A percentile compares a stretch with the other conserved stretches of the same genome.
phyloP scores from a whole-genome alignment of 2,113 vertebrate species.

The Anguilla rostrata region DNA sequence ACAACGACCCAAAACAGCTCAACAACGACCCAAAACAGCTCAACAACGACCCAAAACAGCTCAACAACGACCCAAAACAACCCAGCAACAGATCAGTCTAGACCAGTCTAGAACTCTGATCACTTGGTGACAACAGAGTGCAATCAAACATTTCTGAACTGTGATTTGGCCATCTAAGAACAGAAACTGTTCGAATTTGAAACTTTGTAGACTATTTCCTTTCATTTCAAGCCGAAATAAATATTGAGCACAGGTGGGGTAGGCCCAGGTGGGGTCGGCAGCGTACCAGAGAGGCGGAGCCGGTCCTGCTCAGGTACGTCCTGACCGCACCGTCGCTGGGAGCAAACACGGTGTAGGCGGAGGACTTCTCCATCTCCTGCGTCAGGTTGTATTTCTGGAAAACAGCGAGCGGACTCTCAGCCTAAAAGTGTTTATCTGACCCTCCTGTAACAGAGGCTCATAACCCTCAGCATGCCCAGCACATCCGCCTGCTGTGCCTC shows the following conservation, averaged over 20 bases:
- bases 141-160: neutral
- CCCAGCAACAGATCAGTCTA: no score
- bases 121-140: neutral
- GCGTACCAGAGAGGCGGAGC: constrained; percentile 68
- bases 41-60: no score
- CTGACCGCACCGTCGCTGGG: constrained; percentile 78
- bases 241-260: neutral
- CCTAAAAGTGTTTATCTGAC: neutral
- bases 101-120: neutral
- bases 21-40: no score
- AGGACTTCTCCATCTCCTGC: constrained; percentile 66
- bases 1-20: no score
- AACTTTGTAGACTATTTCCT: neutral
- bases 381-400: constrained; percentile 80
- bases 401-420: neutral
- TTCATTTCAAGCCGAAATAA: neutral
- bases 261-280: no score
- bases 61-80: no score
- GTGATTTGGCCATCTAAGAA: neutral
- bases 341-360: constrained; percentile 82
- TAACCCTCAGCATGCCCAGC: neutral
- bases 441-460: neutral
- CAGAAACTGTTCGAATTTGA: neutral
- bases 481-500: neutral
- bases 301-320: constrained; percentile 71